A percentile compares a stretch with the other conserved stretches of the same genome.
phyloP scores from a whole-genome alignment of 1,140 invertebrate genomes.

The Onthophagus taurus region DNA sequence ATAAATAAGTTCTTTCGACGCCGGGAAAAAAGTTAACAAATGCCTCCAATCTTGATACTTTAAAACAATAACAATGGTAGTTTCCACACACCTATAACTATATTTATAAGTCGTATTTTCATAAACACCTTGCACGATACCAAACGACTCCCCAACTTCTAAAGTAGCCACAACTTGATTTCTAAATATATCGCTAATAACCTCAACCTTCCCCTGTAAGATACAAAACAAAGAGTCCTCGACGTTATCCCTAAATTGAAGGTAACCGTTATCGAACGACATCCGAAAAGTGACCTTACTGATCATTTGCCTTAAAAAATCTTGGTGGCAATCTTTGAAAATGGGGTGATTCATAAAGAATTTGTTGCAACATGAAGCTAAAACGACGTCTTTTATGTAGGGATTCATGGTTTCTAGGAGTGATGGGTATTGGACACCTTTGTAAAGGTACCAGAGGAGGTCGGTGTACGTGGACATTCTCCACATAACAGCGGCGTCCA shows the following conservation, averaged over 20 bases:
- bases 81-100: neutral
- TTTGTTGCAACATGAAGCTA: conserved; percentile 14
- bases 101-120: neutral
- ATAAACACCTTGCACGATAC: neutral
- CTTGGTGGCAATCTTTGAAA: conserved; percentile 7
- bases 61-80: neutral
- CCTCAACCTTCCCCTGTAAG: neutral
- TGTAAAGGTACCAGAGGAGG: neutral
- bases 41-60: neutral
- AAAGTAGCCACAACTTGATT: neutral
- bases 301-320: conserved; percentile 1
- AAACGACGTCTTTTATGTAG: conserved; percentile 16
- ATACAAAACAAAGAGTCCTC: neutral
- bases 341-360: conserved; percentile 9
- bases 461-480: too few relatives aligned
- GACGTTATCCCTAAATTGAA: neutral
- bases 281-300: neutral
- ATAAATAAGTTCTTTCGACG: conserved; percentile 5
- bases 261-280: neutral
- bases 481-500: too few relatives aligned
- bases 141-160: neutral
- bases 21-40: conserved; percentile 7
- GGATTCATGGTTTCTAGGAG: neutral
- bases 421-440: neutral
- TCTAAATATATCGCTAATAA: neutral